Evolutionary conservation across 2,888 invertebrate genomes (phyloP).

Genomic region (Heliconius sara): DNA sequence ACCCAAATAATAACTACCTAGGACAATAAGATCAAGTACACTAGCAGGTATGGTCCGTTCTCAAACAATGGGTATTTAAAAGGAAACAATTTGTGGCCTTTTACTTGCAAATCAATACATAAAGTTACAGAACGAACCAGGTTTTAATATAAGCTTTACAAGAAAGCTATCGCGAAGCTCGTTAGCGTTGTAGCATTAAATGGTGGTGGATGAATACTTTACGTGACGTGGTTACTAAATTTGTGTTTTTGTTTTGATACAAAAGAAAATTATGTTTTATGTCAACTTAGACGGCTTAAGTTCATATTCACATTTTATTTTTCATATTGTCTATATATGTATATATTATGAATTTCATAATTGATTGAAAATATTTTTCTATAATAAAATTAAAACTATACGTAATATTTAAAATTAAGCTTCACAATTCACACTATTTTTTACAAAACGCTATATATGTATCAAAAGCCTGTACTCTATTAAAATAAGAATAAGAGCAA

Average conservation of each 20-base stretch:
- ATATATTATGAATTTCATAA: too few relatives aligned
- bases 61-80: constrained; percentile 50
- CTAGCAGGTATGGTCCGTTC: constrained; percentile 43
- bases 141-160: constrained; percentile 29
- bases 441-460: too few relatives aligned
- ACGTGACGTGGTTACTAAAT: constrained; percentile 16
- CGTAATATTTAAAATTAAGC: too few relatives aligned
- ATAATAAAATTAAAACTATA: too few relatives aligned
- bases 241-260: constrained; percentile 14
- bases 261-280: constrained; percentile 10
- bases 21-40: constrained; percentile 46
- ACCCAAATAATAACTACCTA: constrained; percentile 37
- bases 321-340: too few relatives aligned
- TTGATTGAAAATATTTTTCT: too few relatives aligned
- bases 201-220: constrained; percentile 7
- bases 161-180: constrained; percentile 26
- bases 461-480: too few relatives aligned
- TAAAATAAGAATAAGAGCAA: too few relatives aligned
- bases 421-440: too few relatives aligned
- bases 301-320: too few relatives aligned
- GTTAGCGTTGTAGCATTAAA: constrained; percentile 23
- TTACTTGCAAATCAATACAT: constrained; percentile 51
- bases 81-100: constrained; percentile 48
- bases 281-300: not conserved
- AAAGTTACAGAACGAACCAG: constrained; percentile 23